These are phyloP conservation scores for Polypterus senegalus DNA, from an alignment of 2,113 vertebrate species.

Conservation along the genomic window DNA sequence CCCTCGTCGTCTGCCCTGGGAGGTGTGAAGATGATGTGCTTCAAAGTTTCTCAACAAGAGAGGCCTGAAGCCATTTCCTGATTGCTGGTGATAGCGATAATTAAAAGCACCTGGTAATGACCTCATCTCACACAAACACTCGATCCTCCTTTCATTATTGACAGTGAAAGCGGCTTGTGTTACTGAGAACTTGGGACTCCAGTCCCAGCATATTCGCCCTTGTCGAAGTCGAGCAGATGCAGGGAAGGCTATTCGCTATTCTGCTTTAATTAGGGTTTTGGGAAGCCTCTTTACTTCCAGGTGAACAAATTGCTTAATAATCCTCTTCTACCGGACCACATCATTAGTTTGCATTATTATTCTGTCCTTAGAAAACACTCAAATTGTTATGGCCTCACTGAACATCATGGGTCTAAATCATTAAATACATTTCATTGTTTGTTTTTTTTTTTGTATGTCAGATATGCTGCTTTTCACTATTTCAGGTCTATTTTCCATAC, in stretches of 20 bases:
- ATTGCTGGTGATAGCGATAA: slow-evolving; percentile 18
- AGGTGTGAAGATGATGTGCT: not conserved
- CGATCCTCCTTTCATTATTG: slow-evolving; percentile 4
- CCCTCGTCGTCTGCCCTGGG: not conserved
- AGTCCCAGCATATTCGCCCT: slow-evolving; percentile 5
- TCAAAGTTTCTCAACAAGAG: not conserved
- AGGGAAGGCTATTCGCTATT: not conserved
- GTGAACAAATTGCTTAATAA: no score
- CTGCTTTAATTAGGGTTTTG: no score
- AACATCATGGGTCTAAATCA: no score
- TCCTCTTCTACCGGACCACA: no score
- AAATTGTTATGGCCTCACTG: no score
- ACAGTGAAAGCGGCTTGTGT: slow-evolving; percentile 2
- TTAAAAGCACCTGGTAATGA: slow-evolving; percentile 32
- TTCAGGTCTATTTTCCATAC: no score
- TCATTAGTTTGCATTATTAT: no score
- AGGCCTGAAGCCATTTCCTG: slow-evolving; percentile 23
- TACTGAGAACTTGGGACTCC: slow-evolving; percentile 6
- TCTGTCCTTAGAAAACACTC: no score
- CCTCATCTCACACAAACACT: slow-evolving; percentile 11
- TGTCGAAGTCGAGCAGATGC: slow-evolving; percentile 6
- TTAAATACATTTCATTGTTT: no score
- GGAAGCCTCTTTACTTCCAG: no score
- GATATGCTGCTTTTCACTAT: no score
- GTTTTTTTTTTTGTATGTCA: no score